Evolutionary conservation across 1,140 invertebrate genomes (phyloP), one percentile per base, ranked within the genome.

Genomic region (Atta cephalotes): DNA sequence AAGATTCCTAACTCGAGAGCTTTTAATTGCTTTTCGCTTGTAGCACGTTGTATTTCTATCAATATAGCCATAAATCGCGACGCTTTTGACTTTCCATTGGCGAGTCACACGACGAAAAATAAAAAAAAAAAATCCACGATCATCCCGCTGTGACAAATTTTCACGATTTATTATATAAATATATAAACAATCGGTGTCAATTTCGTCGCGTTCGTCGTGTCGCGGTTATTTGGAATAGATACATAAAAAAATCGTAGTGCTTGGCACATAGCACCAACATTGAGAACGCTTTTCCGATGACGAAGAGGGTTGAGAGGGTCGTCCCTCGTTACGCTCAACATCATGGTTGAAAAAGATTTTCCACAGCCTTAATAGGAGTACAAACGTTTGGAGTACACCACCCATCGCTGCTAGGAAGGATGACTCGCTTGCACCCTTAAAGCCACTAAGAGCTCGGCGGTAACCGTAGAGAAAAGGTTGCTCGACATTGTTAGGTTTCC

Each of bases 361-460:
- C 70, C 18, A 25, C 80, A n/a, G 56, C 56, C 56, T 84, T 84
- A 84, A 84, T 56, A 76, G 70, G 39, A 84, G 80, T 76, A 76
- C 80, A 74, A 84, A 74, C 70, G 70, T 84, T 84, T 84, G 68
- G 28, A 74, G 80, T 84, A 49, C 31, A 49, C 16, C 56, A 25
- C 35, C 16, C 56, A 25, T 21, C 49, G 56, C n/a, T n/a, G 18
- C 18, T 18, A 62, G 80, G 35, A 82, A 62, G 70, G 58, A 84
- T n/a, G 70, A 82, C 39, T 62, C 39, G 68, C 25, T 53, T 60
- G 21, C 39, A 74, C 56, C 25, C 80, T 82, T 72, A 49, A 74
- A 74, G 14, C 56, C 70, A 53, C 70, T 62, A 62, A 84, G 70
- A 56, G 39, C 56, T 21, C 53, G 28, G n/a, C 68, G 21, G 45